A percentile compares a stretch with the other conserved stretches of the same genome.
phyloP scores from a whole-genome alignment of 2,113 vertebrate genomes.

The Lophius piscatorius region DNA sequence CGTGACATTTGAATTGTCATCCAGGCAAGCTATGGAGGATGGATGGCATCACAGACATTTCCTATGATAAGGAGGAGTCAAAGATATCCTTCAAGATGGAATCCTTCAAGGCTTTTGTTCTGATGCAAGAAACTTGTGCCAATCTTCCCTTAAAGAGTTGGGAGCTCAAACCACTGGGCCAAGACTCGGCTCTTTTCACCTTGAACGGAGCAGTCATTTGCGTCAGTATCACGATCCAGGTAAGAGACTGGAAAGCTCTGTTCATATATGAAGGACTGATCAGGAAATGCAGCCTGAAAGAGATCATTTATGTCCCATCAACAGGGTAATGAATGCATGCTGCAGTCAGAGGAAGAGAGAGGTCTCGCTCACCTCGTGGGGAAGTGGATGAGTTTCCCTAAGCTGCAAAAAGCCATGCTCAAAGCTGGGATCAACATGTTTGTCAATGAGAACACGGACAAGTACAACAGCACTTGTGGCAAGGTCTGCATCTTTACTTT shows the following conservation, averaged over 20 bases:
- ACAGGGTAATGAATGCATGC: slow-evolving; percentile 85
- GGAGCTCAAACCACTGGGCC: slow-evolving; percentile 82
- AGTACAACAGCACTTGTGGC: slow-evolving; percentile 73
- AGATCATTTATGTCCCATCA: neutral
- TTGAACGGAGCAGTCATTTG: slow-evolving; percentile 77
- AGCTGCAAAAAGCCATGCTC: slow-evolving; percentile 80
- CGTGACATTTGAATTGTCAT: slow-evolving; percentile 5
- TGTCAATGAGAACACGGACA: slow-evolving; percentile 80
- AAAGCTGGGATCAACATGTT: slow-evolving; percentile 89
- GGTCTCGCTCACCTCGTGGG: slow-evolving; percentile 73
- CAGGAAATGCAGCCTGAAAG: neutral
- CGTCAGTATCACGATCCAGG: slow-evolving; percentile 87
- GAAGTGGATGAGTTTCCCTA: slow-evolving; percentile 81
- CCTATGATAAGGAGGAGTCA: slow-evolving; percentile 51
- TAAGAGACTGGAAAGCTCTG: slow-evolving; percentile 24
- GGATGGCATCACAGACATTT: slow-evolving; percentile 76
- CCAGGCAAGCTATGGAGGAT: slow-evolving; percentile 85
- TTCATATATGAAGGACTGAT: accelerated
- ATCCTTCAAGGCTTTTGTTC: slow-evolving; percentile 78
- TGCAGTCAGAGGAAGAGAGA: slow-evolving; percentile 67
- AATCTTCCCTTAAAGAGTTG: slow-evolving; percentile 88
- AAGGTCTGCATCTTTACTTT: slow-evolving; percentile 74
- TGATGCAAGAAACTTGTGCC: slow-evolving; percentile 85
- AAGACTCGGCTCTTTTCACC: slow-evolving; percentile 73
- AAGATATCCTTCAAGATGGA: slow-evolving; percentile 82